Percentiles rank a stretch among this genome's conserved stretches.
Conservation (phyloP, 2,888 invertebrate species). For the Aspidiotus destructor region DNA sequence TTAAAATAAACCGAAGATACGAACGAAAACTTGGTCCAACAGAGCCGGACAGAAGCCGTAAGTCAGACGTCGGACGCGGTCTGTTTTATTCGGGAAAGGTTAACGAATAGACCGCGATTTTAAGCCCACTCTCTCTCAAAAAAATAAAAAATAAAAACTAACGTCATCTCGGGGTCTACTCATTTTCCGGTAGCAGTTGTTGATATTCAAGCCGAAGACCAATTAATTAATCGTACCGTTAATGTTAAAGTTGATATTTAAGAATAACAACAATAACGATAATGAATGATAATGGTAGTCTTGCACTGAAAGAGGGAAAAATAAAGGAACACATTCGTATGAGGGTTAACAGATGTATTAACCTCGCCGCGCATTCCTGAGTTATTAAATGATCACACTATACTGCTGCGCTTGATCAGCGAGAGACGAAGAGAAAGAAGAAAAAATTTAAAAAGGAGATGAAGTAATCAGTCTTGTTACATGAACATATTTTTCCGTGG, state of each 20-base stretch:
- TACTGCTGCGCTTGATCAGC: too few relatives aligned
- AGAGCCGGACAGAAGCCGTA: slow-evolving; percentile 14
- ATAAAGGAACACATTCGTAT: slow-evolving; percentile 10
- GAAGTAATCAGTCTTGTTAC: too few relatives aligned
- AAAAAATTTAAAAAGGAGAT: too few relatives aligned
- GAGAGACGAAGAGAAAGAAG: not conserved
- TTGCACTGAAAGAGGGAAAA: slow-evolving; percentile 3
- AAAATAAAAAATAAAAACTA: slow-evolving; percentile 5
- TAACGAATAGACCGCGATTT: slow-evolving; percentile 28
- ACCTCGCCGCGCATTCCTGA: slow-evolving; percentile 27
- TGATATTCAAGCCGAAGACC: slow-evolving; percentile 21
- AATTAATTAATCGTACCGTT: slow-evolving; percentile 28
- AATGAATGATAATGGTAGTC: slow-evolving; percentile 21
- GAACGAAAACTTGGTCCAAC: not conserved
- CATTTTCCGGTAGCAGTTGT: slow-evolving; percentile 30
- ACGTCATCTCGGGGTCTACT: slow-evolving; percentile 4
- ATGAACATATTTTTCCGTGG: too few relatives aligned
- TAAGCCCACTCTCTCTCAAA: slow-evolving; percentile 23
- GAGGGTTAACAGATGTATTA: slow-evolving; percentile 28
- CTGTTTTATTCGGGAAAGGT: slow-evolving; percentile 16
- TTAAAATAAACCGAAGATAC: slow-evolving; percentile 1
- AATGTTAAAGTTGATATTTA: slow-evolving; percentile 24
- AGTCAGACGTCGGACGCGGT: slow-evolving; percentile 28
- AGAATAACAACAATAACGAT: slow-evolving; percentile 25
- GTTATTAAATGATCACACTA: slow-evolving; percentile 20